Base-by-base conservation (phyloP, 2,797 vertebrate species). In the Eospalax fontanierii region DNA sequence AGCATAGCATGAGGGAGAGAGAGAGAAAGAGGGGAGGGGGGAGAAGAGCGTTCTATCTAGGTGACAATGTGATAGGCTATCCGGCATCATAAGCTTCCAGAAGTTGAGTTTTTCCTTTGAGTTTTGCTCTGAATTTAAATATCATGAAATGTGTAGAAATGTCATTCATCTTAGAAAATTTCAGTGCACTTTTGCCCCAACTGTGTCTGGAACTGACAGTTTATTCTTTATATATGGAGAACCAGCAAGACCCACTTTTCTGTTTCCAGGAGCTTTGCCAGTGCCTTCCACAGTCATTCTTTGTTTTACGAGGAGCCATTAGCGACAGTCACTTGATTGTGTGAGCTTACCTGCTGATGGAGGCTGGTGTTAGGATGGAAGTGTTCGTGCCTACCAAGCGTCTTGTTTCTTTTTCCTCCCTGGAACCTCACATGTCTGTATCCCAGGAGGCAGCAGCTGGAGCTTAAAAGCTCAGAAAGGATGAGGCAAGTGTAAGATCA, bases 401-500 rank as follows among this genome's bases (percentile, higher is more conserved):
- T 63, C 61, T 87, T 28, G 24, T 66, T 95, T 84, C 33, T 28
- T 71, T 74, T 65, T 43, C 35, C 92, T 33, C 91, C 19, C 15
- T 89, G 43, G 76, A 92, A 63, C 30, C 28, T 38, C 94, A 76
- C 78, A 94, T 92, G 89, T 90, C 81, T 26, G 0, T 38, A 85
- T 87, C 97, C 91, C 75, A 66, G 84, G 92, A 97, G 89, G 90
- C 65, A 5, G 30, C 50, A 38, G 28, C 93, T 87, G 54, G 80
- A 71, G 59, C 46, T 92, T 89, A 94, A 65, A 80, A 66, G 93
- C 65, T 78, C 94, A 90, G 65, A 82, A 91, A 94, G 54, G 83
- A 94, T 97, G 97, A 96, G 95, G 95, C 74, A 96, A 97, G 96
- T 96, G 95, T 97, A 97, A 98, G 98, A 97, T 95, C 93, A 91